phyloP scores from a whole-genome alignment of 1,140 invertebrate genomes.

The Dryas iulia region DNA sequence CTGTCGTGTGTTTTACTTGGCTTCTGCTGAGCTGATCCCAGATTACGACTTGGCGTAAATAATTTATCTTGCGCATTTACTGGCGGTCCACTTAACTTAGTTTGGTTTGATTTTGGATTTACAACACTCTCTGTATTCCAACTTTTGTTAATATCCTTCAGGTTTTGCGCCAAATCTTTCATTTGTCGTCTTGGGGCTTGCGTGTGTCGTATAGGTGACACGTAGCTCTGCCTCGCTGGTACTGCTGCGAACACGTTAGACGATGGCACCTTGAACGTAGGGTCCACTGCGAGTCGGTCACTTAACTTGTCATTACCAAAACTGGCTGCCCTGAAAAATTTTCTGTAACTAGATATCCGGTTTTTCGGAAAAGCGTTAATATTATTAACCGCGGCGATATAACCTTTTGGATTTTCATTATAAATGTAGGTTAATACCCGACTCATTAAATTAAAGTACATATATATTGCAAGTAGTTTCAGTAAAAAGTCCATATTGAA shows the following conservation, averaged over 20 bases:
- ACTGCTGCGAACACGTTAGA: slow-evolving; percentile 11
- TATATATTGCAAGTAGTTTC: slow-evolving; percentile 27
- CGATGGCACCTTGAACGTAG: slow-evolving; percentile 41
- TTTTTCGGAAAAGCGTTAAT: slow-evolving; percentile 30
- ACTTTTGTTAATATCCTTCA: not conserved
- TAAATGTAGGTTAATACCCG: slow-evolving; percentile 45
- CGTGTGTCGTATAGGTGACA: not conserved
- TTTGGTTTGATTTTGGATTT: not conserved
- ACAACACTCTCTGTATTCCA: not conserved
- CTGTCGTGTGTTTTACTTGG: not conserved
- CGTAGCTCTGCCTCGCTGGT: not conserved
- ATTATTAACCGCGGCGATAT: slow-evolving; percentile 25
- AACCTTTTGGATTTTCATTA: slow-evolving; percentile 46
- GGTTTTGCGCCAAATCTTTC: not conserved
- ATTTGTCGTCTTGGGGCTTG: not conserved
- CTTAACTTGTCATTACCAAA: slow-evolving; percentile 41
- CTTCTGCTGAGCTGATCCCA: not conserved
- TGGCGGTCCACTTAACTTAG: not conserved
- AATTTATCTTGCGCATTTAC: not conserved
- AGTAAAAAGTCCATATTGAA: slow-evolving; percentile 42
- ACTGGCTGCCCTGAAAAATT: slow-evolving; percentile 40
- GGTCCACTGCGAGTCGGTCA: slow-evolving; percentile 44
- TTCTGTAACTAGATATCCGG: slow-evolving; percentile 37
- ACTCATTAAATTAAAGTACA: slow-evolving; percentile 37
- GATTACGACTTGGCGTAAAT: not conserved